Percentiles rank a stretch among this genome's conserved stretches.
Evolutionary conservation across 2,797 vertebrate genomes (phyloP).

Genomic region (Helostoma temminkii): DNA sequence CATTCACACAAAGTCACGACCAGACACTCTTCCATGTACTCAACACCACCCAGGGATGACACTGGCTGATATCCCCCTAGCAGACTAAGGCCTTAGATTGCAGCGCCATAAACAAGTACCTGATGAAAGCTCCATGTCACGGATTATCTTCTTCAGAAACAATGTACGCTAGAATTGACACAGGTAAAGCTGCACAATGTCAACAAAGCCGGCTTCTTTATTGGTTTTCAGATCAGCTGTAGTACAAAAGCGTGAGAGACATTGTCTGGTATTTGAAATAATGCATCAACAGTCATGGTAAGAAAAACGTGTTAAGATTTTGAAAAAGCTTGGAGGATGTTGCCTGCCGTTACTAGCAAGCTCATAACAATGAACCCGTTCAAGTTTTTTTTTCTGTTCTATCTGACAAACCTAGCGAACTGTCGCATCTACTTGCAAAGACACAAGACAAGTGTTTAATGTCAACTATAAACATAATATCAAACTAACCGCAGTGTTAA

Average conservation of each 20-base stretch:
- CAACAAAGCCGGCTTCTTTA: conserved; percentile 72
- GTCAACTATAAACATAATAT: too few relatives aligned
- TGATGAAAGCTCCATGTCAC: conserved; percentile 77
- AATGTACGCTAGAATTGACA: conserved; percentile 68
- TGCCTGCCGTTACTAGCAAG: conserved; percentile 8
- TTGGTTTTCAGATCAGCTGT: conserved; percentile 65
- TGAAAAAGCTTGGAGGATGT: conserved; percentile 18
- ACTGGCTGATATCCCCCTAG: conserved; percentile 62
- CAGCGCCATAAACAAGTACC: conserved; percentile 78
- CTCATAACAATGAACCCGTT: conserved; percentile 19
- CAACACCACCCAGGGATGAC: conserved; percentile 59
- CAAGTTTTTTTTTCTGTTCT: conserved; percentile 12
- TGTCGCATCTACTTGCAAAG: conserved; percentile 5
- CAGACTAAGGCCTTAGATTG: conserved; percentile 77
- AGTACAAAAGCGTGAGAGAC: conserved; percentile 28
- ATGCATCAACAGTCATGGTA: conserved; percentile 9
- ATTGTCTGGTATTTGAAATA: conserved; percentile 50
- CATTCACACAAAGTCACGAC: conserved; percentile 77
- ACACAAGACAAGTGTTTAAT: not conserved
- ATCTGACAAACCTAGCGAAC: not conserved
- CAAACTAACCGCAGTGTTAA: too few relatives aligned
- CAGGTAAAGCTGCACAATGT: conserved; percentile 77
- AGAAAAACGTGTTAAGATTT: conserved; percentile 28
- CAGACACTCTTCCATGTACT: conserved; percentile 75
- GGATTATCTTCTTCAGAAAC: conserved; percentile 78